phyloP scores from a whole-genome alignment of 2,113 vertebrate genomes.

The Acanthisitta chloris region DNA sequence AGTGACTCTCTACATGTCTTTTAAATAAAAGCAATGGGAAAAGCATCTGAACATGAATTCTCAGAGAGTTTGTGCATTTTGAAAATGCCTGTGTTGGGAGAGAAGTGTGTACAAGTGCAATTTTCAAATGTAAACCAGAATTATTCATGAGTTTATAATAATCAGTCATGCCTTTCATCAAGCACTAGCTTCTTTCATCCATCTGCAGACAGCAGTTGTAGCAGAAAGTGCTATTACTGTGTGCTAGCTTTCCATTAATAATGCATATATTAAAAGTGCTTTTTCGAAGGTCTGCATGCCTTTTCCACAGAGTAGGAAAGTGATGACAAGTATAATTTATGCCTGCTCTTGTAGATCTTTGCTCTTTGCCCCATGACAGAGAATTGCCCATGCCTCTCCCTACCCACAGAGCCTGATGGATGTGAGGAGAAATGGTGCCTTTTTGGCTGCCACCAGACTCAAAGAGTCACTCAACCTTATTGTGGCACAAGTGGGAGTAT shows the following conservation, averaged over 20 bases:
- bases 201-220: background rate
- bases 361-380: background rate
- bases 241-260: conserved; percentile 29
- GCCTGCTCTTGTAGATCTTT: background rate
- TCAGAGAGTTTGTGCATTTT: background rate
- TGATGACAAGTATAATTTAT: background rate
- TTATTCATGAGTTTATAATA: conserved; percentile 38
- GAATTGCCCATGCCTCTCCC: background rate
- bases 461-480: background rate
- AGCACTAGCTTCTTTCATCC: background rate
- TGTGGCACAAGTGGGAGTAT: background rate
- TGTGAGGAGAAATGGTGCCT: background rate
- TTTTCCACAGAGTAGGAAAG: background rate
- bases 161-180: background rate
- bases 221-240: conserved; percentile 2
- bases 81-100: background rate
- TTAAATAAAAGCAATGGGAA: background rate
- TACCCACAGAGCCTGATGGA: background rate
- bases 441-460: background rate
- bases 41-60: background rate
- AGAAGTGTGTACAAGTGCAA: background rate
- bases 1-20: rapidly evolving
- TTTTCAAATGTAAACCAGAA: background rate
- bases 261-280: conserved; percentile 20
- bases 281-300: background rate